Evolutionary conservation across 2,888 invertebrate species (phyloP), one percentile per base, ranked within the genome.

Genomic region (Carabus problematicus): DNA sequence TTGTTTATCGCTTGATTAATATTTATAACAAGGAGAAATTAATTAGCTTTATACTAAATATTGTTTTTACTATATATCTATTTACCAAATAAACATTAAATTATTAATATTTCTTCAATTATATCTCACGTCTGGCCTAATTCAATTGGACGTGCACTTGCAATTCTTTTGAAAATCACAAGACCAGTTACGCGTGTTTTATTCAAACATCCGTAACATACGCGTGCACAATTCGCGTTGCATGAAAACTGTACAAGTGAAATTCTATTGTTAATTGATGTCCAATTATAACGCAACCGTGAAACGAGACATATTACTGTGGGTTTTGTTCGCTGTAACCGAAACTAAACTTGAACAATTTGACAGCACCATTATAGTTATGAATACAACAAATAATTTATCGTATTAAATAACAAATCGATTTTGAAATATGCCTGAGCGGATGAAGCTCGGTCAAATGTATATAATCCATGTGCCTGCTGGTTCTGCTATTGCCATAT

Each of bases 191-290:
- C 6, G n/a, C n/a, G n/a, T 29, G 29, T 29, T 3, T 29, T 29
- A 29, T 29, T 29, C 29, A 29, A 29, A 29, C 6, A 29, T 29
- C 29, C 29, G 29, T 2, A 29, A 29, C 29, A 29, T 29, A 29
- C 29, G 29, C 29, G 29, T 29, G 29, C 29, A 29, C 29, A 29
- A 29, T 29, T 29, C 29, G 29, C 6, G 3, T 29, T 6, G 29
- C 29, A 3, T 29, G 29, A 29, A 29, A 29, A 29, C 29, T 29
- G 16, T 12, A 42, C 55, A 64, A 55, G n/a, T 64, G 42, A 64
- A 64, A 64, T 43, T 64, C 64, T 56, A 64, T 64, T 64, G 64
- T 64, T 64, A 64, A 64, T 64, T 64, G 64, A 55, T 64, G 64
- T 52, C 29, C 55, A 64, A 64, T 64, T 64, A 64, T 64, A 29